These are phyloP conservation scores for Oedothorax gibbosus DNA, from an alignment of 1,140 invertebrate species.

Conservation along the genomic window DNA sequence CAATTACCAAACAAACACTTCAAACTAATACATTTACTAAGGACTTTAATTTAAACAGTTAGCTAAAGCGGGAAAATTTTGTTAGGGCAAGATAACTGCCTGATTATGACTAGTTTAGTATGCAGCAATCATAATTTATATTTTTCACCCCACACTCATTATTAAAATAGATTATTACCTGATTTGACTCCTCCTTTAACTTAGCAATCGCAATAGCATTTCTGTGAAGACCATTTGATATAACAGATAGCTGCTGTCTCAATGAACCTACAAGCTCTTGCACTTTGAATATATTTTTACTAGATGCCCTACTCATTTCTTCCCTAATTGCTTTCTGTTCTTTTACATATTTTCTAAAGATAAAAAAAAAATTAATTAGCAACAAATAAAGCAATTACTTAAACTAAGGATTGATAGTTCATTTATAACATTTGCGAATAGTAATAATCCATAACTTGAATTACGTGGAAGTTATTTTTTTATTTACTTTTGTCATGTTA, in stretches of 20 bases:
- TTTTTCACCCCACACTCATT: too few relatives aligned
- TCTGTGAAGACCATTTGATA: constrained; percentile 69
- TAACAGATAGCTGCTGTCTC: constrained; percentile 76
- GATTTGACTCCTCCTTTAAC: constrained; percentile 80
- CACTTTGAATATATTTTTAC: constrained; percentile 76
- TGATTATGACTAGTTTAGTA: too few relatives aligned
- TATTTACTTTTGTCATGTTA: too few relatives aligned
- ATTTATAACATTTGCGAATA: too few relatives aligned
- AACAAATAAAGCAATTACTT: background rate
- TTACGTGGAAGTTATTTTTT: too few relatives aligned
- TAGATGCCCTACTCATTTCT: constrained; percentile 81
- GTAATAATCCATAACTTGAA: too few relatives aligned
- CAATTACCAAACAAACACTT: too few relatives aligned
- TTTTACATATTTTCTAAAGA: constrained; percentile 82
- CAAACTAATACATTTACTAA: too few relatives aligned
- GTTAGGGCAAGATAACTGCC: too few relatives aligned
- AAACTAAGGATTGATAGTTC: background rate
- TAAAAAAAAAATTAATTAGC: background rate
- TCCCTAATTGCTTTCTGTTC: constrained; percentile 84
- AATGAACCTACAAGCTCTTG: constrained; percentile 76
- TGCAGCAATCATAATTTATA: too few relatives aligned
- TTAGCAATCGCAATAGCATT: constrained; percentile 77
- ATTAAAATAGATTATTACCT: constrained; percentile 66
- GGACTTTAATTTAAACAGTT: too few relatives aligned
- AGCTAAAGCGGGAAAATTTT: too few relatives aligned